Base-by-base conservation (phyloP, 1,140 invertebrate species). In the Aphelinus certus region DNA sequence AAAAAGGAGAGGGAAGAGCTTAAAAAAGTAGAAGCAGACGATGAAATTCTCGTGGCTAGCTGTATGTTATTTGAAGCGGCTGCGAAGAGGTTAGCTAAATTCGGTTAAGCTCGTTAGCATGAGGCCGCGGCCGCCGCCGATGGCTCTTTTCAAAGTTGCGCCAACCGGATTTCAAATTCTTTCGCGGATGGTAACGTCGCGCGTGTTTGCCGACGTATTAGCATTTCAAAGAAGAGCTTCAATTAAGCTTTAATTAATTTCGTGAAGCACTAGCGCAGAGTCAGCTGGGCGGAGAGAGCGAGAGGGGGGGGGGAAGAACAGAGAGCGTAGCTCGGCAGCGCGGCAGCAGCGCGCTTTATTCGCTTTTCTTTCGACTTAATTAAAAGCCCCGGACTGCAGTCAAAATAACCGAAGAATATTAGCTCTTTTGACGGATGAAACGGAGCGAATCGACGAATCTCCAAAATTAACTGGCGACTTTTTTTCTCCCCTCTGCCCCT, bases 221-320 rank as follows among this genome's bases (percentile, higher is more conserved):
- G 83, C 87, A 88, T 87, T 84, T 87, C 87, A 88, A 88, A 88
- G 87, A 86, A 83, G 80, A 81, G 85, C 81, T 86, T 87, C 85
- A 86, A 88, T 87, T 85, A 87, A 87, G 81, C 78, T 82, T 87
- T 84, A 88, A 88, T 88, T 86, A 86, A 87, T 86, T 86, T 86
- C 82, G 84, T 84, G 82, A 83, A 83, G 79, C 78, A 78, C 57
- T 7, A 42, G 26, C 26, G 64, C 49, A 43, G 55, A 57, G 48
- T 60, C 61, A 46, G 3, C 70, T 46, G n/a, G 2, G 43, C 1
- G 45, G 45, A 10, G 42, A 10, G 71, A 56, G 58, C 42, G 10
- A 7, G 46, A 43, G 3, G 45, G 6, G 7, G 55, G 47, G 57
- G 64, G 56, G 63, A 57, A 62, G 63, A 7, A 77, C 26, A 26